phyloP scores from a whole-genome alignment of 2,113 vertebrate genomes.

The Callionymus lyra region DNA sequence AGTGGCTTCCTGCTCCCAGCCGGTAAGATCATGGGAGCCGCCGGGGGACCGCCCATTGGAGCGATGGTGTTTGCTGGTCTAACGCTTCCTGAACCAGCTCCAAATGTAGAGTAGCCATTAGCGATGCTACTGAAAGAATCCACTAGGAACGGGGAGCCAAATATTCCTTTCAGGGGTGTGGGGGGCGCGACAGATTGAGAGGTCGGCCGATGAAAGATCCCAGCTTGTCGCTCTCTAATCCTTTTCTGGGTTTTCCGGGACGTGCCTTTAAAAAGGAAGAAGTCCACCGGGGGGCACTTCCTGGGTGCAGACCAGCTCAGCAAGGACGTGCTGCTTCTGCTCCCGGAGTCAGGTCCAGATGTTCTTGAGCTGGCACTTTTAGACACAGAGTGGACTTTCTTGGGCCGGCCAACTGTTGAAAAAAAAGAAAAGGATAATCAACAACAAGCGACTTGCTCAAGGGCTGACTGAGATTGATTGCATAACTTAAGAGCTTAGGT shows the following conservation, averaged over 20 bases:
- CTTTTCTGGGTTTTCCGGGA: slow-evolving; percentile 72
- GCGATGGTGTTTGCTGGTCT: slow-evolving; percentile 49
- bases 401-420: slow-evolving; percentile 70
- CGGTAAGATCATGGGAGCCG: slow-evolving; percentile 17
- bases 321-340: slow-evolving; percentile 64
- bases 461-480: slow-evolving; percentile 28
- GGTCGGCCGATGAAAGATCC: slow-evolving; percentile 66
- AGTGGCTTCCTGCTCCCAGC: slow-evolving; percentile 30
- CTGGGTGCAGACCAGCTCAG: slow-evolving; percentile 75
- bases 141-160: slow-evolving; percentile 84
- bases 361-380: slow-evolving; percentile 43
- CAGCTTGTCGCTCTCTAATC: slow-evolving; percentile 66
- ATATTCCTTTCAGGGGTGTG: slow-evolving; percentile 68
- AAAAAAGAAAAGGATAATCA: slow-evolving; percentile 21
- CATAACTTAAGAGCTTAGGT: slow-evolving; percentile 15
- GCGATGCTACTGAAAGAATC: slow-evolving; percentile 94
- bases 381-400: slow-evolving; percentile 67
- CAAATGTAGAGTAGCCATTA: slow-evolving; percentile 79
- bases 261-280: slow-evolving; percentile 85
- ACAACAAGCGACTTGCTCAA: slow-evolving; percentile 18
- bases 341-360: slow-evolving; percentile 46
- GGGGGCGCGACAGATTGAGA: slow-evolving; percentile 51
- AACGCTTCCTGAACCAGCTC: slow-evolving; percentile 24
- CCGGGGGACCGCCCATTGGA: slow-evolving; percentile 30
- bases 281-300: slow-evolving; percentile 74